These are phyloP conservation scores for Aphodius sticticus DNA, from an alignment of 2,888 invertebrate genomes.

Conservation along the genomic window DNA sequence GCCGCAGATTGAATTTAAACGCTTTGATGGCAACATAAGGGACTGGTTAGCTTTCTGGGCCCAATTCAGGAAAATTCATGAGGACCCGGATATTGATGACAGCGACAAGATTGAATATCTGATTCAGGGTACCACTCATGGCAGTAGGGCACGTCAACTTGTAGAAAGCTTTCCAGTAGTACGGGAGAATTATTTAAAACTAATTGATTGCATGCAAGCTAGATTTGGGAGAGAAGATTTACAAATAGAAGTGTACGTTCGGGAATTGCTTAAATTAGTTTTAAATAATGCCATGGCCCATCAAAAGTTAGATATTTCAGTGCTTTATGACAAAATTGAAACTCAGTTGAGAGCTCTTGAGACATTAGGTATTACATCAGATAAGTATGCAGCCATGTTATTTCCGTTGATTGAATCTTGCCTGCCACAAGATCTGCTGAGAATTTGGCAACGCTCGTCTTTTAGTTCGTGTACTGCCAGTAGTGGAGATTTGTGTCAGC, in stretches of 20 bases:
- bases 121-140: slow-evolving; percentile 39
- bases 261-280: neutral
- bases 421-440: slow-evolving; percentile 46
- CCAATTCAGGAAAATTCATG: slow-evolving; percentile 44
- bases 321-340: slow-evolving; percentile 45
- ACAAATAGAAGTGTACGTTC: too few species aligned
- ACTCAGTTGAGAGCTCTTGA: slow-evolving; percentile 47
- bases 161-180: slow-evolving; percentile 41
- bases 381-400: slow-evolving; percentile 44
- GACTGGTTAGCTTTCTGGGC: slow-evolving; percentile 45
- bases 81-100: slow-evolving; percentile 38
- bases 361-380: slow-evolving; percentile 45
- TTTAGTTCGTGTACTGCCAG: slow-evolving; percentile 33
- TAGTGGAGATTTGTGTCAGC: neutral
- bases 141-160: slow-evolving; percentile 38
- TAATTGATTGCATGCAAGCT: slow-evolving; percentile 26
- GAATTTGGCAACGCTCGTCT: slow-evolving; percentile 44
- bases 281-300: slow-evolving; percentile 39
- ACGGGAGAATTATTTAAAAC: slow-evolving; percentile 41
- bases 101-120: neutral
- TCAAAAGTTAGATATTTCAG: slow-evolving; percentile 35
- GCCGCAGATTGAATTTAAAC: slow-evolving; percentile 12
- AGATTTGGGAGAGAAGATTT: neutral
- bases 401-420: slow-evolving; percentile 50
- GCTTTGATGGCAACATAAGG: slow-evolving; percentile 40